Evolutionary conservation across 1,140 invertebrate species (phyloP), one percentile per base, ranked within the genome.

Genomic region (Hesperophylax magnus): DNA sequence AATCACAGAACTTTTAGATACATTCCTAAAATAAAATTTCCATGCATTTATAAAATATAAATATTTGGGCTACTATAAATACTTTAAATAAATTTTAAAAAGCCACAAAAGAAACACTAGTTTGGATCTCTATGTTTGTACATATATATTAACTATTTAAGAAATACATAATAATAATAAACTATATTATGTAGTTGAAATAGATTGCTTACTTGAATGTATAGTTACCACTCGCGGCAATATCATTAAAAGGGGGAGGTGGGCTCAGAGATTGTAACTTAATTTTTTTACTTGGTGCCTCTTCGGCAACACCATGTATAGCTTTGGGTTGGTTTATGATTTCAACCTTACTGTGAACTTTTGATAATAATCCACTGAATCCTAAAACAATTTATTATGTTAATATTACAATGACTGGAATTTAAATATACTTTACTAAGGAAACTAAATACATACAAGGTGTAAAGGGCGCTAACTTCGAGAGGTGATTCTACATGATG

Each of bases 1-100:
- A 9, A 77, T 39, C 60, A 58, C 61, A 20, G 52, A 34, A 27
- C 14, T 18, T 53, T 69, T 60, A 15, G 27, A 52, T 60, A 63
- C 78, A 60, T 79, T 79, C 34, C 78, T 79, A 63, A 79, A 79
- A 71, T 7, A 24, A 56, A 76, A 8, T 58, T 20, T 63, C 0
- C 17, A 14, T 54, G 7, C 54, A 56, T n/a, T 56, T 5, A 54
- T 15, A n/a, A n/a, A 2, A 54, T 54, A 54, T 54, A 3, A 54
- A 2, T n/a, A 54, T 54, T 15, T 54, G 2, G n/a, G 3, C 7
- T n/a, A 54, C 7, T 7, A 2, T n/a, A 27, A 27, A 27, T 27
- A 27, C 5, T 5, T 27, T 5, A 27, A 27, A 27, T 5, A 27
- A 27, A 27, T 27, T 27, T 27, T 27, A 27, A 27, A 27, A 27